Conservation (phyloP, 2,797 vertebrate genomes). For the Notamacropus eugenii region DNA sequence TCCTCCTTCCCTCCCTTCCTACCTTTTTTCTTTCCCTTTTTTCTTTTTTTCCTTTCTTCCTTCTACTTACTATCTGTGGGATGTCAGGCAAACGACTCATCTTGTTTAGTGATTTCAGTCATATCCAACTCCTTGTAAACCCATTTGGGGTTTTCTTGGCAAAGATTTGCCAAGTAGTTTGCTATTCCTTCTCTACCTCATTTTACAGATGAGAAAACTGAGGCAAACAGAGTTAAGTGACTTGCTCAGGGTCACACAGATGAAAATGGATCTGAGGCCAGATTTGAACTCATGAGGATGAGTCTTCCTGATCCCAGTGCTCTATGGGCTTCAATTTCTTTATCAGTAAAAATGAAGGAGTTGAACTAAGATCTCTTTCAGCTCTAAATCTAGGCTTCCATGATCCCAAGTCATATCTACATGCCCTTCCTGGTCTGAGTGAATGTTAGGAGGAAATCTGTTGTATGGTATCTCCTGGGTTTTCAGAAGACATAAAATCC, state of each 20-base stretch:
- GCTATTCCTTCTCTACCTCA: neutral
- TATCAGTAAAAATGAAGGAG: neutral
- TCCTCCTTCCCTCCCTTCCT: neutral
- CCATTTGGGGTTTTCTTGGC: neutral
- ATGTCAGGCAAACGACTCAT: neutral
- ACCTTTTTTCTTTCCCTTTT: neutral
- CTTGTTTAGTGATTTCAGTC: neutral
- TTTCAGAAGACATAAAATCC: neutral
- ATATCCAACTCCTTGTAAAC: neutral
- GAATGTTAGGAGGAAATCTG: neutral
- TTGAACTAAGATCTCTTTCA: neutral
- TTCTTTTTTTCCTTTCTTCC: neutral
- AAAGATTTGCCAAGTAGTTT: neutral
- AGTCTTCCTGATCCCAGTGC: neutral
- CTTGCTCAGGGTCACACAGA: neutral
- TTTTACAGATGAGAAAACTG: neutral
- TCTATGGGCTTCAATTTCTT: neutral
- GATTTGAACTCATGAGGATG: neutral
- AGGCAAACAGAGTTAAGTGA: neutral
- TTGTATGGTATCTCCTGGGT: neutral
- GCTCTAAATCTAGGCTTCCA: neutral
- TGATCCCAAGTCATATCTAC: neutral
- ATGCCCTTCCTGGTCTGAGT: neutral
- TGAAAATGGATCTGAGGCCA: neutral
- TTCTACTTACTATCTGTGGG: neutral